phyloP scores from a whole-genome alignment of 1,140 invertebrate species.

The Anoplolepis gracilipes region DNA sequence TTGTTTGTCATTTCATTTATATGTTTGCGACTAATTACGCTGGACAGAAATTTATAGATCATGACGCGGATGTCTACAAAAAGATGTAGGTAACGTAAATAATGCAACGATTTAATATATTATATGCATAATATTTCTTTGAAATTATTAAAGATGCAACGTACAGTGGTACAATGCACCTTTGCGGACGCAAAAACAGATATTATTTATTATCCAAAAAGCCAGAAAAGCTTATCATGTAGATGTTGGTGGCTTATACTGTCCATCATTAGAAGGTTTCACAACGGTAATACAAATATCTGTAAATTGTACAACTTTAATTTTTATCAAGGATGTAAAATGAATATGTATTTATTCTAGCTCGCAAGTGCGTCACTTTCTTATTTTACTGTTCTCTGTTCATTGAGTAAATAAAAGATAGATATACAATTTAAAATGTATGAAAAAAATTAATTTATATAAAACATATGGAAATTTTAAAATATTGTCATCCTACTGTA shows the following conservation, averaged over 20 bases:
- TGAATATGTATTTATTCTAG: conserved; percentile 36
- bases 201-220: conserved; percentile 33
- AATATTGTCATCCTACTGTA: not conserved
- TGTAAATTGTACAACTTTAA: not conserved
- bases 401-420: not conserved
- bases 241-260: not conserved
- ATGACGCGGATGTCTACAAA: not conserved
- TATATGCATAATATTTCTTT: not conserved
- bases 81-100: conserved; percentile 26
- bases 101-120: not conserved
- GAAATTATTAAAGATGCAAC: conserved; percentile 47
- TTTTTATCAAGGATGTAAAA: not conserved
- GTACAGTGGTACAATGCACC: conserved; percentile 38
- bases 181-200: conserved; percentile 1
- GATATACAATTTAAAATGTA: not conserved
- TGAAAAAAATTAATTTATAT: no score
- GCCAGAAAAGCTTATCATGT: not conserved
- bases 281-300: conserved; percentile 23
- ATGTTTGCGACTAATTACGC: conserved; percentile 38
- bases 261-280: conserved; percentile 23
- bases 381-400: conserved; percentile 53
- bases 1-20: conserved; percentile 12
- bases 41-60: conserved; percentile 41
- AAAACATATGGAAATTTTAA: no score
- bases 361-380: conserved; percentile 40